Conservation (phyloP, 2,797 vertebrate genomes). For the Parotocinclus haroldoi region DNA sequence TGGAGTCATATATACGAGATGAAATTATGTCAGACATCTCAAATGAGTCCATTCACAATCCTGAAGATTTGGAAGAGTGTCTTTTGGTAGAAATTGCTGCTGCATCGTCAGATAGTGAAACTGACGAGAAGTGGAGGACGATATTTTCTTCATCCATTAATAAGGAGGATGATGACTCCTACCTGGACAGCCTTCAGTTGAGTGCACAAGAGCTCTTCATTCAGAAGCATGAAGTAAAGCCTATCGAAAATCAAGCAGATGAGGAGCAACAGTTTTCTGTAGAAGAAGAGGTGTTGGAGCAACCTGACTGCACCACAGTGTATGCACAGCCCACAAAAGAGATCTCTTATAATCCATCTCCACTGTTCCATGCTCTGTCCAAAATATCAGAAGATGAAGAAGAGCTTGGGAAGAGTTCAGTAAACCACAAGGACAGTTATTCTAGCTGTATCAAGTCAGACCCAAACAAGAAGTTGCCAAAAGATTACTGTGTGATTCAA, state of each 20-base stretch:
- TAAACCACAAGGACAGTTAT: slow-evolving; percentile 46
- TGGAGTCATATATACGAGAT: slow-evolving; percentile 66
- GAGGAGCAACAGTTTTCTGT: slow-evolving; percentile 50
- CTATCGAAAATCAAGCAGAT: too few relatives aligned
- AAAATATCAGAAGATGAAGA: slow-evolving; percentile 75
- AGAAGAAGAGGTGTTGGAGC: slow-evolving; percentile 62
- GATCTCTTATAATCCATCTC: slow-evolving; percentile 63
- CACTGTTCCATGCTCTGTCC: slow-evolving; percentile 63
- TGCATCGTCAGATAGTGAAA: slow-evolving; percentile 69
- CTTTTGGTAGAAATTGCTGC: slow-evolving; percentile 68
- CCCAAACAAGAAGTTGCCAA: slow-evolving; percentile 68
- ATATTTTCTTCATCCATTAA: slow-evolving; percentile 81
- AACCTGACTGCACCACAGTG: slow-evolving; percentile 55
- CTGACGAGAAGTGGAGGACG: slow-evolving; percentile 74
- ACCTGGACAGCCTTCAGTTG: slow-evolving; percentile 70
- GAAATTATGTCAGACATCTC: slow-evolving; percentile 70
- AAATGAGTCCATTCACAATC: slow-evolving; percentile 67
- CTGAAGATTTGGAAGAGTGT: slow-evolving; percentile 66
- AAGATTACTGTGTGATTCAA: slow-evolving; percentile 79
- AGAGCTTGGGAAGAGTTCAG: slow-evolving; percentile 61
- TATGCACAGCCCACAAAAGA: slow-evolving; percentile 56
- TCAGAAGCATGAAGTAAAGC: slow-evolving; percentile 64
- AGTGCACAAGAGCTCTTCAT: slow-evolving; percentile 78
- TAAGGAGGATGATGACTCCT: slow-evolving; percentile 77
- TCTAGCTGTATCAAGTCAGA: slow-evolving; percentile 50